These are phyloP conservation scores for Parthenolecanium corni DNA, from an alignment of 2,888 invertebrate species.

Conservation along the genomic window DNA sequence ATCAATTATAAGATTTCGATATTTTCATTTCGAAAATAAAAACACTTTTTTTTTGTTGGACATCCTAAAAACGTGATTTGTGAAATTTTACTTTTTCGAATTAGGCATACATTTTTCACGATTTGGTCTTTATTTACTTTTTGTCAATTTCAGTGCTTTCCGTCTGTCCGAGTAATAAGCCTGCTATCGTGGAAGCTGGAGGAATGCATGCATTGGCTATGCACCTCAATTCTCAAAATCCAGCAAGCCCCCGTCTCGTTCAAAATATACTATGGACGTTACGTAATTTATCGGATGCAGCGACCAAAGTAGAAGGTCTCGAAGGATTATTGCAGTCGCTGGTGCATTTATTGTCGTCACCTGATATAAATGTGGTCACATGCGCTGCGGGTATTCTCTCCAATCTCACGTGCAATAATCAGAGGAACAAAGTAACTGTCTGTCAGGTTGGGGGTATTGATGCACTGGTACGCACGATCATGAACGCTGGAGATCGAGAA, in stretches of 20 bases:
- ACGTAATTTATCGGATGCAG: slow-evolving; percentile 95
- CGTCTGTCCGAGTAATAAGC: slow-evolving; percentile 96
- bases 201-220: slow-evolving; percentile 96
- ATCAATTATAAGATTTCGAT: too few species aligned
- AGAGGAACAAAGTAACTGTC: slow-evolving; percentile 78
- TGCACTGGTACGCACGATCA: slow-evolving; percentile 85
- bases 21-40: too few species aligned
- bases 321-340: slow-evolving; percentile 76
- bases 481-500: slow-evolving; percentile 88
- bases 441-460: slow-evolving; percentile 82
- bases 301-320: slow-evolving; percentile 87
- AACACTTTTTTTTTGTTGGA: too few species aligned
- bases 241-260: slow-evolving; percentile 69
- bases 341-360: slow-evolving; percentile 79
- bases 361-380: slow-evolving; percentile 92
- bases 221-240: slow-evolving; percentile 73
- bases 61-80: too few species aligned
- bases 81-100: too few species aligned
- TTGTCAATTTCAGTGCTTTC: slow-evolving; percentile 55
- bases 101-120: too few species aligned
- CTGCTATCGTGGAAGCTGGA: slow-evolving; percentile 94
- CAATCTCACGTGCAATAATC: slow-evolving; percentile 98
- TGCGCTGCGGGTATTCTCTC: slow-evolving; percentile 97
- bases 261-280: slow-evolving; percentile 97
- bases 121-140: too few species aligned